Base-by-base conservation (phyloP, 2,113 vertebrate species). In the Myotis brandtii region DNA sequence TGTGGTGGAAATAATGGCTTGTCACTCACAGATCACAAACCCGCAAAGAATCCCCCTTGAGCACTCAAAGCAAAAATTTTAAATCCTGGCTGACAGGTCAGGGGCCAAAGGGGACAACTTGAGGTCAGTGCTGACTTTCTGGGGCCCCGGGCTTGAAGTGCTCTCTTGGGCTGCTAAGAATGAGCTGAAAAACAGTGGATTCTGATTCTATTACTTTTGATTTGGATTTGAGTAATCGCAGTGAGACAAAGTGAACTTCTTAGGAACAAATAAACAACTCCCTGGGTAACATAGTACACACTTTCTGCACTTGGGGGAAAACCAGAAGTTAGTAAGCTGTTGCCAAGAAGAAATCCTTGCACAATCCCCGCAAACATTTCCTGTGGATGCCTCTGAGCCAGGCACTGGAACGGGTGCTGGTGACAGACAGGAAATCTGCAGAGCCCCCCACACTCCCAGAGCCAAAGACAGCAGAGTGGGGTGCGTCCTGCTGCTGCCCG, bases 1-100 rank as follows among this genome's bases (percentile, higher is more conserved):
- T 62, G n/a, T 40, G 85, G 76, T 90, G 85, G 76, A 93, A 91
- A 93, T 46, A 59, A 70, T n/a, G 9, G 70, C 50, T 59, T 85
- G 43, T 79, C 80, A 80, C 20, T 46, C 77, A 46, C 16, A 37
- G 59, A 66, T 46, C 86, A 76, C 76, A 97, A 81, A 82, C 52
- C 43, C 25, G 21, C 11, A 1, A 54, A 85, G 64, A 92, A 56
- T 52, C 86, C 21, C 37, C 84, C 32, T 40, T 81, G 52, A 21
- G 1, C 32, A 59, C 12, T 72, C 40, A 70, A 84, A 70, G 75
- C 64, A 86, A 84, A 54, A 80, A 1, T 17, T 48, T 6, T 73
- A 85, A 77, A 37, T 77, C 46, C 59, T 56, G 40, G 16, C 86
- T 93, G 43, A 25, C 1, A n/a, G 32, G 12, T 34, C 37, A 82